These are phyloP conservation scores for Phrynocephalus versicolor DNA, from an alignment of 2,113 vertebrate species.

Conservation along the genomic window DNA sequence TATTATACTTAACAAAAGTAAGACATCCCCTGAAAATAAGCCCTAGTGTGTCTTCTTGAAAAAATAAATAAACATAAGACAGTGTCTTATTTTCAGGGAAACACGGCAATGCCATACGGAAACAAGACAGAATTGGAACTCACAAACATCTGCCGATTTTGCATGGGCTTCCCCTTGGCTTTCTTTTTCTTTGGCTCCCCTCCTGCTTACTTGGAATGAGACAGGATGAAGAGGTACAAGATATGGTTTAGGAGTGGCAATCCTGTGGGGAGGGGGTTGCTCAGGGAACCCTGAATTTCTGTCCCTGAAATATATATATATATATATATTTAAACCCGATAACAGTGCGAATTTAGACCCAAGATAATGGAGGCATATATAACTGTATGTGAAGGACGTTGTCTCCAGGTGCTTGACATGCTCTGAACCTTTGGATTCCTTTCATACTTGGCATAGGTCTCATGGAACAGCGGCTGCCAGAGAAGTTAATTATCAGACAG, in stretches of 20 bases:
- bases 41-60: too few relatives aligned
- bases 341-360: background rate
- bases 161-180: background rate
- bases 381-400: background rate
- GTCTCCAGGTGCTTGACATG: constrained; percentile 56
- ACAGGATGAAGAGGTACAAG: background rate
- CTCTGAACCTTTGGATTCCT: constrained; percentile 45
- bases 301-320: too few relatives aligned
- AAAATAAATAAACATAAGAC: too few relatives aligned
- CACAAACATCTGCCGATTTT: background rate
- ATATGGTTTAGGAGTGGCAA: too few relatives aligned
- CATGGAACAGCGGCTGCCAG: constrained; percentile 27
- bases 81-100: too few relatives aligned
- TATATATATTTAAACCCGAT: too few relatives aligned
- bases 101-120: too few relatives aligned
- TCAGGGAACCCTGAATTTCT: background rate
- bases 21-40: too few relatives aligned
- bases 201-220: too few relatives aligned
- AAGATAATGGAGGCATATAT: background rate
- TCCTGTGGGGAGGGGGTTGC: too few relatives aligned
- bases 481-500: constrained; percentile 38
- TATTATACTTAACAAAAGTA: too few relatives aligned
- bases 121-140: background rate
- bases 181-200: background rate
- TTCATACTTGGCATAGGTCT: constrained; percentile 42